These are phyloP conservation scores for Ophraella communa DNA, from an alignment of 2,888 invertebrate genomes.

Conservation along the genomic window DNA sequence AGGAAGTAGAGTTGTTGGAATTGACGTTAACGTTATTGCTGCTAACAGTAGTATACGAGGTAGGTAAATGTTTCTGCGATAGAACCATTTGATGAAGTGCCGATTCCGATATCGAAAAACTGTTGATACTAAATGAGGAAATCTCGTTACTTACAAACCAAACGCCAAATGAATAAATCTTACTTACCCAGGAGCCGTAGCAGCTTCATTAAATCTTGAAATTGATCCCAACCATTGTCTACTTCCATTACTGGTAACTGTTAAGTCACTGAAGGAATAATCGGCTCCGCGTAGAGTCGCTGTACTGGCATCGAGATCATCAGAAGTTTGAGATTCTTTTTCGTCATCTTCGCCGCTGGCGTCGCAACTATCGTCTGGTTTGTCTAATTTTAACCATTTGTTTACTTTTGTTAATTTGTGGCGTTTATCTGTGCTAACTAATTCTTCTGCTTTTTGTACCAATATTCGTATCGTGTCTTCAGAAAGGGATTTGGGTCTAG, in stretches of 20 bases:
- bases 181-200: constrained; percentile 45
- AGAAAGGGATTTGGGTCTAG: constrained; percentile 48
- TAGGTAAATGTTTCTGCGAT: constrained; percentile 53
- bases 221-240: constrained; percentile 81
- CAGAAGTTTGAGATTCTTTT: constrained; percentile 76
- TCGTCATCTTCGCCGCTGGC: constrained; percentile 90
- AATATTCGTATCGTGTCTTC: constrained; percentile 64
- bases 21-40: constrained; percentile 51
- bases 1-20: constrained; percentile 62
- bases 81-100: constrained; percentile 76
- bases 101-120: constrained; percentile 87
- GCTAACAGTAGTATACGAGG: constrained; percentile 40
- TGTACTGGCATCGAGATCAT: constrained; percentile 79
- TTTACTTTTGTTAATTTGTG: constrained; percentile 70
- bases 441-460: constrained; percentile 80
- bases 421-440: constrained; percentile 66
- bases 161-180: background rate
- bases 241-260: constrained; percentile 47
- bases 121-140: constrained; percentile 42
- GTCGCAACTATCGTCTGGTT: constrained; percentile 80
- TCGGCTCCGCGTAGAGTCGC: constrained; percentile 65
- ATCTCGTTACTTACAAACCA: background rate
- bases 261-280: constrained; percentile 54
- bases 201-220: constrained; percentile 70
- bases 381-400: constrained; percentile 72